Percentiles rank a stretch among this genome's conserved stretches.
phyloP scores from a whole-genome alignment of 2,797 vertebrate genomes.

The Clarias platycephalus region DNA sequence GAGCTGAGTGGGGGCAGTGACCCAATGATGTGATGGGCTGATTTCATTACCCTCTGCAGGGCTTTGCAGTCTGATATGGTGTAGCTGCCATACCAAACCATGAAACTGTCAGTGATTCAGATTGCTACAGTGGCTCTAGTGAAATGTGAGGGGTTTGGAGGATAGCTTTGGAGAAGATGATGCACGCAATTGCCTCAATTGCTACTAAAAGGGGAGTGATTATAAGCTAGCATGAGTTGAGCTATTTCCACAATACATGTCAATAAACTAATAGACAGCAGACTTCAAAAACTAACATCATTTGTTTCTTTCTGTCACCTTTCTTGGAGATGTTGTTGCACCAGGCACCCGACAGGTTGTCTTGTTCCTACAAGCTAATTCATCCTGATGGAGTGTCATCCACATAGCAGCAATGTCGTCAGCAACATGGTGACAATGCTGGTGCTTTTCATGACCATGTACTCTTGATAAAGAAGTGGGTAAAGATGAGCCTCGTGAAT shows the following conservation, averaged over 20 bases:
- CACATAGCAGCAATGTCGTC: constrained; percentile 8
- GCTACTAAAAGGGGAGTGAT: neutral
- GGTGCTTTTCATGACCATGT: neutral
- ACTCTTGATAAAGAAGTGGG: neutral
- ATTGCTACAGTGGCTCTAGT: neutral
- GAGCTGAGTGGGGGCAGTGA: constrained; percentile 21
- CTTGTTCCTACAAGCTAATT: neutral
- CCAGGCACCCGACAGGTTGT: neutral
- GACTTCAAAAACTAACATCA: neutral
- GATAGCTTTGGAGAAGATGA: neutral
- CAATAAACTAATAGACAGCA: neutral
- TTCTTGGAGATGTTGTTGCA: neutral
- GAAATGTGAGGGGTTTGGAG: neutral
- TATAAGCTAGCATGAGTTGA: neutral
- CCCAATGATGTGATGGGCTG: constrained; percentile 10
- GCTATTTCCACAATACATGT: neutral
- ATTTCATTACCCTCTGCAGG: constrained; percentile 26
- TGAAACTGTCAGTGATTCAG: neutral
- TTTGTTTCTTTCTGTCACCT: neutral
- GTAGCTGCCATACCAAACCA: constrained; percentile 11
- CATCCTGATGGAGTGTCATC: constrained; percentile 3
- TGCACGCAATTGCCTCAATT: neutral
- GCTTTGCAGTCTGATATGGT: constrained; percentile 23
- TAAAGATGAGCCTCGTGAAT: neutral
- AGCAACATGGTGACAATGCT: constrained; percentile 12